Evolutionary conservation across 2,888 invertebrate genomes (phyloP).

Genomic region (Cerastoderma edule): DNA sequence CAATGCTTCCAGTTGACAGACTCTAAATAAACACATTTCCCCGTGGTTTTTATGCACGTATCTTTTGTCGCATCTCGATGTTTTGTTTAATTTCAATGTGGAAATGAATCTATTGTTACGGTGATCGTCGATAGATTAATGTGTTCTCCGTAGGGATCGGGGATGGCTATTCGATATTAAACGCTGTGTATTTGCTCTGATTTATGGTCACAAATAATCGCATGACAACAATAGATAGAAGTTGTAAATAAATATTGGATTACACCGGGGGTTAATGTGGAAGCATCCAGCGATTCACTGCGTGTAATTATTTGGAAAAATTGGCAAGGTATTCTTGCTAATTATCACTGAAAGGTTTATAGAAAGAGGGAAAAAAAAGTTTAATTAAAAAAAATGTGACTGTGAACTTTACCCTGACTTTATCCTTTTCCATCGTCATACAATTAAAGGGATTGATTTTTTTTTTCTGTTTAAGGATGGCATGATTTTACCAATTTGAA

Average conservation of each 20-base stretch:
- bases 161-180: conserved; percentile 44
- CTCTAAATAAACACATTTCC: conserved; percentile 46
- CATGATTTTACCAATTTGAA: too few species aligned
- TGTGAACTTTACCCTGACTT: too few species aligned
- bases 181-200: conserved; percentile 59
- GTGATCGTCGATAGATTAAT: conserved; percentile 46
- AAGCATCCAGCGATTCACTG: conserved; percentile 26
- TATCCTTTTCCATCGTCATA: too few species aligned
- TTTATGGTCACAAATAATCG: conserved; percentile 47
- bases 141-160: conserved; percentile 36
- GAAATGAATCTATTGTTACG: conserved; percentile 46
- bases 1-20: conserved; percentile 32
- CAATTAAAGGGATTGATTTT: too few species aligned
- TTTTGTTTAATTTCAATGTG: conserved; percentile 47
- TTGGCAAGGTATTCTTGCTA: conserved; percentile 32
- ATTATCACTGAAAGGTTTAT: conserved; percentile 17
- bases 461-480: too few species aligned
- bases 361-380: too few species aligned
- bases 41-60: conserved; percentile 35
- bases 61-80: conserved; percentile 50
- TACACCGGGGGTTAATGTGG: conserved; percentile 39
- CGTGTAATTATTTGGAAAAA: conserved; percentile 44
- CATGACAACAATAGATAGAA: conserved; percentile 36
- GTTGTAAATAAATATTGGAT: conserved; percentile 56
- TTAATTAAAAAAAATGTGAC: too few species aligned